A percentile compares a stretch with the other conserved stretches of the same genome.
phyloP scores from a whole-genome alignment of 2,888 invertebrate genomes.

The Ophion ellenae region DNA sequence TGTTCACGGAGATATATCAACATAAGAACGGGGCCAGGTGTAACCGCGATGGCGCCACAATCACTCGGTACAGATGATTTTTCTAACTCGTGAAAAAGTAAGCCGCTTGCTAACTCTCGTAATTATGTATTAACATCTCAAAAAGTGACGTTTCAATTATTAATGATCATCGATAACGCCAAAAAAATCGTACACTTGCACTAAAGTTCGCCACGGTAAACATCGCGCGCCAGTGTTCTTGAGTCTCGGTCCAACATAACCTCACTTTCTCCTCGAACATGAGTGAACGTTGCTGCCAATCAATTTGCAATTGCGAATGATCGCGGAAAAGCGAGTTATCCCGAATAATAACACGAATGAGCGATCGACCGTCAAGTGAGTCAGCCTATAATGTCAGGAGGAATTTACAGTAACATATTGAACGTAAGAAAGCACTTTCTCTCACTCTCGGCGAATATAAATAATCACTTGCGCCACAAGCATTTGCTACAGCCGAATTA shows the following conservation, averaged over 20 bases:
- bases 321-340: not conserved
- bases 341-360: slow-evolving; percentile 10
- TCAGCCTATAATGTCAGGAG: slow-evolving; percentile 53
- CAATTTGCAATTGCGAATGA: not conserved
- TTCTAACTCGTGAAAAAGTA: not conserved
- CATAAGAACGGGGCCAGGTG: not conserved
- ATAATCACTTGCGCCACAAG: slow-evolving; percentile 45
- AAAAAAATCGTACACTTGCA: not conserved
- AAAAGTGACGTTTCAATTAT: not conserved
- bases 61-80: not conserved
- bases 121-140: not conserved
- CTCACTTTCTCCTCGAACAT: not conserved
- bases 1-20: not conserved
- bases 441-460: not conserved
- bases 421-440: slow-evolving; percentile 13
- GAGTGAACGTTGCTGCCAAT: not conserved
- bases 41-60: not conserved
- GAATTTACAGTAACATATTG: slow-evolving; percentile 31
- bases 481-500: slow-evolving; percentile 70
- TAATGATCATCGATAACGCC: not conserved
- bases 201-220: not conserved
- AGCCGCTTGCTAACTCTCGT: not conserved
- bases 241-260: slow-evolving; percentile 21
- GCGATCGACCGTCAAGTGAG: not conserved
- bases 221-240: not conserved